Evolutionary conservation across 2,113 vertebrate species (phyloP), one percentile per base, ranked within the genome.

Genomic region (Ochotona curzoniae): DNA sequence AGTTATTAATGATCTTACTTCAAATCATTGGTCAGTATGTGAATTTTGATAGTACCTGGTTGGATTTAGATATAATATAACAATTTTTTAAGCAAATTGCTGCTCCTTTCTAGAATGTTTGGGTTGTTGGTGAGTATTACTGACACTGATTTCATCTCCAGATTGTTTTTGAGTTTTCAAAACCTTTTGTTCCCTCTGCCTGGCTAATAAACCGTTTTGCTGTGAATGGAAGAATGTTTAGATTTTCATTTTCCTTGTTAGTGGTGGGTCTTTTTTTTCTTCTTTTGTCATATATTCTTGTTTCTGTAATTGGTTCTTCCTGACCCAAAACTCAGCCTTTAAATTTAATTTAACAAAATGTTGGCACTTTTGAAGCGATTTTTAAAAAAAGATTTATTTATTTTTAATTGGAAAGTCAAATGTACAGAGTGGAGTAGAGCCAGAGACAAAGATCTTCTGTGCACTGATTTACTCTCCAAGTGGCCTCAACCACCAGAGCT

Each of bases 1-100:
- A 38, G 85, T 86, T 95, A 38, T 54, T 49, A 87, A 71, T 23
- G 60, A 70, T 20, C 28, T 6, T 81, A 54, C 21, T 79, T 76
- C 79, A 11, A 32, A 63, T 92, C 25, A 61, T 75, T 84, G 44
- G 15, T 88, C 63, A 86, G 10, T 26, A 35, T 49, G n/a, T 71
- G 87, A 32, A 11, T 94, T 94, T 94, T 44, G 38, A 18, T 89
- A 74, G 49, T 82, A 47, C 63, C 21, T 82, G 21, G 94, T 91
- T 91, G 44, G 26, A 66, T 93, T 89, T 83, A 17, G 8, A 32
- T 78, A 32, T 15, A 67, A 2, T 87, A 75, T 83, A 86, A 71
- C 11, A 73, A 47, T 96, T 79, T 14, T 87, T 86, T 80, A 91
- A 87, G 54, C 51, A 85, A 61, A 67, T 66, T 20, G 10, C 70